phyloP scores from a whole-genome alignment of 2,888 invertebrate species.

The Agrypnus murinus region DNA sequence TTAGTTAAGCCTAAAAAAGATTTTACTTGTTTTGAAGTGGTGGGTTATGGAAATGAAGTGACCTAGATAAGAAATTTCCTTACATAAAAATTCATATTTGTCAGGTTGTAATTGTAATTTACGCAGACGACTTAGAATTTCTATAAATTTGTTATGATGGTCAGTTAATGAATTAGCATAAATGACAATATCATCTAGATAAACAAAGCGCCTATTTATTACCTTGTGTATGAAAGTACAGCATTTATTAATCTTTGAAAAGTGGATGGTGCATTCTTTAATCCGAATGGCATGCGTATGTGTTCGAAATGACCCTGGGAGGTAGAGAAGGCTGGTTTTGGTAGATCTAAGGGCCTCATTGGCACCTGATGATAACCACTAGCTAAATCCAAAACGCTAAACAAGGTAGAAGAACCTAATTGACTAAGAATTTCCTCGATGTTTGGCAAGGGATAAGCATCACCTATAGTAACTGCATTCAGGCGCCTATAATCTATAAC shows the following conservation, averaged over 20 bases:
- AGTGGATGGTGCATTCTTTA: neutral
- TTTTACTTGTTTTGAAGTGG: constrained; percentile 52
- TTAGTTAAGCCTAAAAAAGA: constrained; percentile 61
- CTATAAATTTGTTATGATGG: neutral
- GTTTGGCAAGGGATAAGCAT: too few species aligned
- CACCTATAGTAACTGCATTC: too few species aligned
- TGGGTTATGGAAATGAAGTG: constrained; percentile 55
- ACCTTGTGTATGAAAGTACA: neutral
- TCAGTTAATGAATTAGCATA: neutral
- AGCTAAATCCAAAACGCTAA: too few species aligned
- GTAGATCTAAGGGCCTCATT: constrained; percentile 53
- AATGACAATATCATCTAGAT: neutral
- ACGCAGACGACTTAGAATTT: neutral
- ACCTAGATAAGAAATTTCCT: constrained; percentile 45
- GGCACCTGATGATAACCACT: constrained; percentile 62
- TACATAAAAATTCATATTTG: constrained; percentile 54
- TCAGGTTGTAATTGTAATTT: constrained; percentile 14
- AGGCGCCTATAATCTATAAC: too few species aligned
- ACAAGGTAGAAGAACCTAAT: too few species aligned
- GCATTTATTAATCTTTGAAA: neutral
- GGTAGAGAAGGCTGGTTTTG: constrained; percentile 62
- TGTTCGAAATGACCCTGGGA: constrained; percentile 18
- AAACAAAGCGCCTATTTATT: neutral
- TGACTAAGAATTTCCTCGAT: too few species aligned
- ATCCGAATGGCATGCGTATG: neutral